phyloP scores from a whole-genome alignment of 2,888 invertebrate genomes.

The Polyommatus iphigenia region DNA sequence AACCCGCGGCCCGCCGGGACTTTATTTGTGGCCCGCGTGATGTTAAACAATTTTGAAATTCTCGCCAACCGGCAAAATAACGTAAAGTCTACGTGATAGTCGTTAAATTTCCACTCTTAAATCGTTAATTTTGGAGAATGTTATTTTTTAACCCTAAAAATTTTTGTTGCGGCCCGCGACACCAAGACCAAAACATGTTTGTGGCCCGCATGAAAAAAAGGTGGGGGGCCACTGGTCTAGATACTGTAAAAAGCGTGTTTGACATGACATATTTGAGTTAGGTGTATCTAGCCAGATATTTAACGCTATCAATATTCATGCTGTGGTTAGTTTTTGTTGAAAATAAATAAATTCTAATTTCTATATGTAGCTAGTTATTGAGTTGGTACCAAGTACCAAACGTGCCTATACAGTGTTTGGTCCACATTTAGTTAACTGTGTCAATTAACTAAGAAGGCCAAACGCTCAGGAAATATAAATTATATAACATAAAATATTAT shows the following conservation, averaged over 20 bases:
- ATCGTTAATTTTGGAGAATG: too few relatives aligned
- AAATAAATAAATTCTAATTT: not conserved
- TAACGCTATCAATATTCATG: slow-evolving; percentile 7
- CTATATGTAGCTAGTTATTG: not conserved
- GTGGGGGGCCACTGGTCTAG: too few relatives aligned
- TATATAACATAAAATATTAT: not conserved
- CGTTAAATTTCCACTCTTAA: too few relatives aligned
- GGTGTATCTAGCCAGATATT: not conserved
- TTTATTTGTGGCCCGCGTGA: too few relatives aligned
- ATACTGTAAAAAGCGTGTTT: not conserved
- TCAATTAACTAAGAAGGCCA: slow-evolving; percentile 10
- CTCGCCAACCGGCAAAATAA: too few relatives aligned
- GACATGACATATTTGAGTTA: not conserved
- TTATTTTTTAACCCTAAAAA: too few relatives aligned
- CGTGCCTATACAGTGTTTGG: not conserved
- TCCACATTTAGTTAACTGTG: slow-evolving; percentile 14
- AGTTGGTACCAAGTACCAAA: not conserved
- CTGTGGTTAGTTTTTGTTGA: not conserved
- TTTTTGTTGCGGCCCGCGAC: too few relatives aligned
- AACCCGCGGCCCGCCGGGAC: too few relatives aligned
- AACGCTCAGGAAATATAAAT: slow-evolving; percentile 8
- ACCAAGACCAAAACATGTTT: too few relatives aligned
- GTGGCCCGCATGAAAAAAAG: too few relatives aligned
- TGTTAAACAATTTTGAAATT: too few relatives aligned
- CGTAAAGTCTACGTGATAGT: too few relatives aligned